phyloP scores from a whole-genome alignment of 2,888 invertebrate genomes.

The Orthosia gracilis region DNA sequence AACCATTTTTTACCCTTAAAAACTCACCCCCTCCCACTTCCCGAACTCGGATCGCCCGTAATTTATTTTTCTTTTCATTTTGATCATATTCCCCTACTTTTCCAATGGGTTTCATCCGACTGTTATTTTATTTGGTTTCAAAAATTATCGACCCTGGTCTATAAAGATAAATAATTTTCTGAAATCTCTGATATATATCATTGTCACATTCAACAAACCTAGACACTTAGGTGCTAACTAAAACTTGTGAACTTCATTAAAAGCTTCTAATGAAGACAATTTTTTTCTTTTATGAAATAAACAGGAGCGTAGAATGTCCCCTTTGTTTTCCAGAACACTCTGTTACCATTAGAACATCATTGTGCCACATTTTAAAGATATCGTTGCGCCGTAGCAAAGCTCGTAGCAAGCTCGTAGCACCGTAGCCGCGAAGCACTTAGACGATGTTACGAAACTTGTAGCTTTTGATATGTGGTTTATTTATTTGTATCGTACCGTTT shows the following conservation, averaged over 20 bases:
- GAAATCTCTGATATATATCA: background rate
- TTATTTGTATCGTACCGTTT: background rate
- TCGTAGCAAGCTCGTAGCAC: slow-evolving; percentile 53
- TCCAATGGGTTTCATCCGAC: no score
- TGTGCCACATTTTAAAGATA: slow-evolving; percentile 54
- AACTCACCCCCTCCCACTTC: no score
- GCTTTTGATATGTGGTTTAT: background rate
- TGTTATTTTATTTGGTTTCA: no score
- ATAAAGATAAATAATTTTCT: background rate
- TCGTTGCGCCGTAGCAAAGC: slow-evolving; percentile 42
- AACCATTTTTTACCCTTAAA: no score
- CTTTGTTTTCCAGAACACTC: slow-evolving; percentile 35
- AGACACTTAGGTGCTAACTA: background rate
- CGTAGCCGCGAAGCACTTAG: slow-evolving; percentile 44
- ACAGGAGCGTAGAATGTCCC: slow-evolving; percentile 6
- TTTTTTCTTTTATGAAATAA: slow-evolving; percentile 7
- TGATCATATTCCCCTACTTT: no score
- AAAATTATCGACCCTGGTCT: no score
- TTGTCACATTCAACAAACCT: background rate
- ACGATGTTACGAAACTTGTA: slow-evolving; percentile 39
- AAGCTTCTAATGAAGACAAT: slow-evolving; percentile 33
- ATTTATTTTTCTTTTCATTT: no score
- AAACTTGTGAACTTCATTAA: slow-evolving; percentile 25
- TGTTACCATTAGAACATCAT: slow-evolving; percentile 45
- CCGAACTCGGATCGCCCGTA: no score